Conservation (phyloP, 2,888 invertebrate species). For the Seira ritae region DNA sequence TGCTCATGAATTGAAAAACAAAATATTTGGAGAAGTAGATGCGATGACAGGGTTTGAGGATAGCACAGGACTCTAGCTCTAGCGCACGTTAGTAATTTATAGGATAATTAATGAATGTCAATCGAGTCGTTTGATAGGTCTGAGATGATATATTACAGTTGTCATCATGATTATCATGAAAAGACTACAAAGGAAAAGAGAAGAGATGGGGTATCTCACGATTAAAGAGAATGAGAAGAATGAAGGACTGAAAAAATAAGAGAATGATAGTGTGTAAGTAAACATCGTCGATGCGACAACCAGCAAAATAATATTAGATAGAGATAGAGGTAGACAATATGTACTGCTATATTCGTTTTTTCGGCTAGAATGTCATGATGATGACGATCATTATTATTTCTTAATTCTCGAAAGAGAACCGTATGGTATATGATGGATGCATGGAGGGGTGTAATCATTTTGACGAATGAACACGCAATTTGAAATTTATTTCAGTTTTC, state of each 20-base stretch:
- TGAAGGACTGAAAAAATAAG: neutral
- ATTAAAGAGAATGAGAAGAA: neutral
- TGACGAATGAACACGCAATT: conserved; percentile 4
- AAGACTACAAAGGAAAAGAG: neutral
- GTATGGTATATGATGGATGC: neutral
- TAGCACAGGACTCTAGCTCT: neutral
- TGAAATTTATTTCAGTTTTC: neutral
- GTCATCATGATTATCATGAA: conserved; percentile 2
- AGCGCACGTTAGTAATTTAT: neutral
- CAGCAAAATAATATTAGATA: too few relatives aligned
- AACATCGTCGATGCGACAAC: too few relatives aligned
- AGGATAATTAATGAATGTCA: conserved; percentile 11
- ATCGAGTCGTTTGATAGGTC: conserved; percentile 2
- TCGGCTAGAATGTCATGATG: neutral
- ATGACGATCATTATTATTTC: neutral
- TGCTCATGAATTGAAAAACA: too few relatives aligned
- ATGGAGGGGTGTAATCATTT: neutral
- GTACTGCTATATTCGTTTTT: too few relatives aligned
- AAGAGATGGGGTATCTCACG: neutral
- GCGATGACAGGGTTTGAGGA: neutral
- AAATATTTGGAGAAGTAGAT: too few relatives aligned
- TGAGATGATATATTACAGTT: neutral
- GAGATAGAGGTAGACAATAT: too few relatives aligned
- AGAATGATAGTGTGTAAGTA: too few relatives aligned
- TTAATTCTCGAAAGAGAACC: neutral